Evolutionary conservation across 1,140 invertebrate genomes (phyloP).

Genomic region (Philotrypesis tridentata): DNA sequence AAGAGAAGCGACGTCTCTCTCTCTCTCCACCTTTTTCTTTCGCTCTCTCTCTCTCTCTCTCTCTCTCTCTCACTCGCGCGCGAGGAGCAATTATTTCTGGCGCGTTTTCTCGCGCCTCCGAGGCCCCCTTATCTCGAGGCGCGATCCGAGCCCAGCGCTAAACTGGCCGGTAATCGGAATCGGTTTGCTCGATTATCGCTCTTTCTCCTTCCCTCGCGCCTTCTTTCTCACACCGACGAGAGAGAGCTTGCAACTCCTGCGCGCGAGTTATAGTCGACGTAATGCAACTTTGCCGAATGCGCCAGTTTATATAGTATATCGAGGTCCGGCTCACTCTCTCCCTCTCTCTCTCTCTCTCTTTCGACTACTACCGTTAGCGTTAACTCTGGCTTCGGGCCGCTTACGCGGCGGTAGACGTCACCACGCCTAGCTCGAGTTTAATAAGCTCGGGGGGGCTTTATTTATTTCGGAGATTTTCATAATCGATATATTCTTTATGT

Average conservation of each 20-base stretch:
- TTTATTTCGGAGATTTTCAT: neutral
- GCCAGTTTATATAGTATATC: neutral
- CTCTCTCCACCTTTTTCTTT: neutral
- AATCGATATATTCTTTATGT: neutral
- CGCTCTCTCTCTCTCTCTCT: neutral
- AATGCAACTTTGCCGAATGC: neutral
- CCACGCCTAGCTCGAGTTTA: neutral
- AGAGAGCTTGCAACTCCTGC: neutral
- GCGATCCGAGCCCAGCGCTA: conserved; percentile 36
- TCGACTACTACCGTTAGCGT: conserved; percentile 39
- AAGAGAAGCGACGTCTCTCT: conserved; percentile 40
- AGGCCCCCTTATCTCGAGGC: conserved; percentile 34
- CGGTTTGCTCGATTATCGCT: conserved; percentile 35
- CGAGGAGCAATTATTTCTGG: conserved; percentile 48
- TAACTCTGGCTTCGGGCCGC: no score
- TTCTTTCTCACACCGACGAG: neutral
- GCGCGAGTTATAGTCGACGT: neutral
- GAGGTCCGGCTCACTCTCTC: no score
- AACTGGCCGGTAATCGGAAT: conserved; percentile 46
- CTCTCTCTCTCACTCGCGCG: neutral
- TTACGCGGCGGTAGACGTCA: no score
- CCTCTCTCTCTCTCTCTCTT: no score
- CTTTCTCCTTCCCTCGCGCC: neutral
- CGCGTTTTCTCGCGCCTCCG: conserved; percentile 49
- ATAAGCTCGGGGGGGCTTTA: neutral